Conservation (phyloP, 1,140 invertebrate species). For the Zeugodacus cucurbitae region DNA sequence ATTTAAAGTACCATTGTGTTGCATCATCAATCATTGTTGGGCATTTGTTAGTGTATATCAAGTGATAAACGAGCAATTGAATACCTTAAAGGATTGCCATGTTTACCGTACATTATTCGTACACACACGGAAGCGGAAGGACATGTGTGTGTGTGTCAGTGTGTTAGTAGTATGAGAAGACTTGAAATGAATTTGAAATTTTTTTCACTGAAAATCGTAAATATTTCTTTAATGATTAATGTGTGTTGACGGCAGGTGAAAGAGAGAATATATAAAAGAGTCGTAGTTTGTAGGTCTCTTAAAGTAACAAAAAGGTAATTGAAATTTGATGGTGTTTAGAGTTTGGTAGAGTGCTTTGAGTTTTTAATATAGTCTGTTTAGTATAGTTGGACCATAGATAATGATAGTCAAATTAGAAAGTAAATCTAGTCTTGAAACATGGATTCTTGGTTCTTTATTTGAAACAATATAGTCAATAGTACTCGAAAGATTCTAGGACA, state of each 20-base stretch:
- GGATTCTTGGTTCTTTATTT: too few relatives aligned
- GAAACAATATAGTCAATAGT: too few relatives aligned
- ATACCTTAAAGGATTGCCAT: not conserved
- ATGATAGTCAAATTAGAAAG: too few relatives aligned
- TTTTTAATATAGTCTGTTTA: too few relatives aligned
- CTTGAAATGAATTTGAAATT: not conserved
- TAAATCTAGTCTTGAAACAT: too few relatives aligned
- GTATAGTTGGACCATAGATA: too few relatives aligned
- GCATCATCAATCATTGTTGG: not conserved
- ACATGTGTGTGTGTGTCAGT: not conserved
- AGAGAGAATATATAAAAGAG: too few relatives aligned
- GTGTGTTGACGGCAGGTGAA: not conserved
- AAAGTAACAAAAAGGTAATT: too few relatives aligned
- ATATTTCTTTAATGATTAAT: not conserved
- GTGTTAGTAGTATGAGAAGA: not conserved
- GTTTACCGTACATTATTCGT: not conserved
- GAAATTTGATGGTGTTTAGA: too few relatives aligned
- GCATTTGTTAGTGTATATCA: not conserved
- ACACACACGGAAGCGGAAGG: not conserved
- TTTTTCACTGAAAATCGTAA: not conserved
- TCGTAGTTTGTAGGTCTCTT: too few relatives aligned
- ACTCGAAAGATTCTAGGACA: too few relatives aligned
- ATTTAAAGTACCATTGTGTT: not conserved
- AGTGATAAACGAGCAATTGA: conserved; percentile 8
- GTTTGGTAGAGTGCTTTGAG: too few relatives aligned